These are phyloP conservation scores for Zeuzera pyrina DNA, from an alignment of 2,888 invertebrate genomes.

Conservation along the genomic window DNA sequence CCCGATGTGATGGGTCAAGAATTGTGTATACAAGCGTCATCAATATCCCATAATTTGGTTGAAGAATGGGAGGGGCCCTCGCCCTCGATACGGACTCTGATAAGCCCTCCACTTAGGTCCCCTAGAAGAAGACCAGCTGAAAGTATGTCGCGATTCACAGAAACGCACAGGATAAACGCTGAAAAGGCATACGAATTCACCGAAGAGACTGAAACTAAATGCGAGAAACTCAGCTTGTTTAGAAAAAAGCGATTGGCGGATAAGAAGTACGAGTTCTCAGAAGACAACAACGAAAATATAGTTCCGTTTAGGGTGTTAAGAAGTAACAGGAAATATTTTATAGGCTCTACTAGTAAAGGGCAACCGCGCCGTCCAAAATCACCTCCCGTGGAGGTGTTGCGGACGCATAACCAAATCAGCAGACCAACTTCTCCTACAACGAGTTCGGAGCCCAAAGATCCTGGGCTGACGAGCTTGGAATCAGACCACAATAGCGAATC, in stretches of 20 bases:
- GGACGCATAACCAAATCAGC: slow-evolving; percentile 62
- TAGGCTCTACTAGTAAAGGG: slow-evolving; percentile 47
- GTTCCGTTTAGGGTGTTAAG: slow-evolving; percentile 77
- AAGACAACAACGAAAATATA: slow-evolving; percentile 80
- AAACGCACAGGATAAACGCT: slow-evolving; percentile 70
- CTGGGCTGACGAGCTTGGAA: slow-evolving; percentile 34
- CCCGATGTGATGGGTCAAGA: slow-evolving; percentile 65
- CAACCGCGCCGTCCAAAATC: slow-evolving; percentile 49
- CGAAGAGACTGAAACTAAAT: slow-evolving; percentile 85
- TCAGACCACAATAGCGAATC: slow-evolving; percentile 59
- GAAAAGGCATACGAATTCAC: slow-evolving; percentile 89
- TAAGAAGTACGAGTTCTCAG: slow-evolving; percentile 93
- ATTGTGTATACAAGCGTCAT: slow-evolving; percentile 58
- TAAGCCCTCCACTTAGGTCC: slow-evolving; percentile 61
- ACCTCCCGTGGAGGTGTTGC: slow-evolving; percentile 52
- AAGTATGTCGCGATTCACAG: slow-evolving; percentile 67
- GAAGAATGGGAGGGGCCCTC: slow-evolving; percentile 69
- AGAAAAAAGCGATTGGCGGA: slow-evolving; percentile 89
- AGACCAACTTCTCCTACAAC: slow-evolving; percentile 44
- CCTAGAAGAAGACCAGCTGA: slow-evolving; percentile 62
- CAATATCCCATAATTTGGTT: slow-evolving; percentile 60
- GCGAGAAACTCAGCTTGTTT: slow-evolving; percentile 89
- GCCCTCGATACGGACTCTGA: slow-evolving; percentile 60
- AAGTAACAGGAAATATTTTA: slow-evolving; percentile 66
- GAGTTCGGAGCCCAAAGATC: slow-evolving; percentile 36